phyloP scores from a whole-genome alignment of 2,797 vertebrate genomes.

The Coracias cyanogaster region DNA sequence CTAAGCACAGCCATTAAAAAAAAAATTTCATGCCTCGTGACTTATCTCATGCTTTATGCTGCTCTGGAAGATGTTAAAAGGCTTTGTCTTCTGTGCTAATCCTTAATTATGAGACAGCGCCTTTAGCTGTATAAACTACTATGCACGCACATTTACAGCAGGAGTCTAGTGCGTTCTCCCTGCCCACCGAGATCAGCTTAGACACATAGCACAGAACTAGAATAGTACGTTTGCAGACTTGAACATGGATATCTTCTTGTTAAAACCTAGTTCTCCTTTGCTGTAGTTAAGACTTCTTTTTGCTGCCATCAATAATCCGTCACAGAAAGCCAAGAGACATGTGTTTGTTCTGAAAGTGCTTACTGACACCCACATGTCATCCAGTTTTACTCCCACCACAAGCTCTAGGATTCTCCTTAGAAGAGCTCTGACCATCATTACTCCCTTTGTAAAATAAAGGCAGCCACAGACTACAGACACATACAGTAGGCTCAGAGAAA shows the following conservation, averaged over 20 bases:
- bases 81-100: not conserved
- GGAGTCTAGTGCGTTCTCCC: not conserved
- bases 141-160: not conserved
- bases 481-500: not conserved
- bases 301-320: not conserved
- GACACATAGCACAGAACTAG: not conserved
- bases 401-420: not conserved
- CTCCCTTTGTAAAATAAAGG: not conserved
- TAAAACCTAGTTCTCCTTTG: not conserved
- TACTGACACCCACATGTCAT: not conserved
- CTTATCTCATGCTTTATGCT: not conserved
- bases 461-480: not conserved
- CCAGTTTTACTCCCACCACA: not conserved
- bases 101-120: not conserved
- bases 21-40: not conserved
- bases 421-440: rapidly evolving
- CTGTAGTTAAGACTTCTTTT: not conserved
- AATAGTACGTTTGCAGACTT: not conserved
- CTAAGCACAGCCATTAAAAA: not conserved
- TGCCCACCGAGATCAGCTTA: not conserved
- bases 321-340: not conserved
- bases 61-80: not conserved
- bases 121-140: not conserved
- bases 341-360: not conserved
- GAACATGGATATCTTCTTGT: not conserved